Evolutionary conservation across 2,113 vertebrate genomes (phyloP), one percentile per base, ranked within the genome.

Genomic region (Hassar affinis): DNA sequence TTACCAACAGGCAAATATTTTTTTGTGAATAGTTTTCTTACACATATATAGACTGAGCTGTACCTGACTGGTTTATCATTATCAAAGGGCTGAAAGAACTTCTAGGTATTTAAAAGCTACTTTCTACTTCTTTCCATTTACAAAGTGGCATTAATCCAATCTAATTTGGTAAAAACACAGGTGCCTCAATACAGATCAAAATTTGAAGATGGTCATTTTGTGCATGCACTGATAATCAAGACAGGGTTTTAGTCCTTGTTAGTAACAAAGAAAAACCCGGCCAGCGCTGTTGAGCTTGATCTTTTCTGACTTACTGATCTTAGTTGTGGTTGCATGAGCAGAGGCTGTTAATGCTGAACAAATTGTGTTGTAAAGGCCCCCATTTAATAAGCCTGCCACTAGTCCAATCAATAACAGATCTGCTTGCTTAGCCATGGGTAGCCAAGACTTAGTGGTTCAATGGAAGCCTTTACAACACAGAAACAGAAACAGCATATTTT

Each of bases 331-430:
- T 49, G 45, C 45, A 49, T 72, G 69, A 17, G n/a, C 45, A 49
- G 25, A 49, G 25, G 5, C n/a, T 49, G 47, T 47, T 72, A 49
- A 49, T 45, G 38, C 35, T 69, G 66, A 69, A 69, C 20, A 42
- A 66, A 66, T 42, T 45, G 35, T 69, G 20, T 45, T 38, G 35
- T 69, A 42, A 69, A 45, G 27, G 66, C 18, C 20, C 9, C 35
- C 66, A 42, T 69, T 69, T 45, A 68, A 69, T 69, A 69, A 69
- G 66, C 66, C 38, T 69, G 42, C 20, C 38, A 69, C 66, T n/a
- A 25, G 38, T 71, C 68, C 68, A 71, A 71, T 47, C 68, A 71
- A 71, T 47, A 49, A 49, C 25, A 71, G 38, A 12, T 69, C 66
- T 45, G 42, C 42, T 45, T 35, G 33, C 33, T 69, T 69, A 69